Evolutionary conservation across 2,113 vertebrate species (phyloP), one percentile per base, ranked within the genome.

Genomic region (Trematomus loennbergii): DNA sequence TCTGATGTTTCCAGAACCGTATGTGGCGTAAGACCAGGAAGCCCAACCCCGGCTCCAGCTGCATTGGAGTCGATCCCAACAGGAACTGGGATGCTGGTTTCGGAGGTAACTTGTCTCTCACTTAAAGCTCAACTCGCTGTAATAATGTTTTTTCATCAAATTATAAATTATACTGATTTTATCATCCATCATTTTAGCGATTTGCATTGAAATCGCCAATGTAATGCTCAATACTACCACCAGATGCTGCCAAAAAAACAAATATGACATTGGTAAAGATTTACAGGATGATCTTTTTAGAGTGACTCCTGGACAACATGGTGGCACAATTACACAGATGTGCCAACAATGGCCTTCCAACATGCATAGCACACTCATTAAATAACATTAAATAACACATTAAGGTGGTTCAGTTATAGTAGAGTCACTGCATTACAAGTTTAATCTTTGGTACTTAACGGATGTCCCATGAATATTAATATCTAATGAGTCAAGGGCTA

Each of bases 1-100:
- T 69, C 12, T 55, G 3, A 58, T 78, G 15, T 43, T 64, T 81
- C 73, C 75, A 98, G 97, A 95, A 97, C 88, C 96, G 96, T 12
- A 87, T 98, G 95, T 99, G 97, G 97, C 94, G 96, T 73, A 99
- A 99, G 90, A 99, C 97, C 20, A 95, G 96, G 83, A 97, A 96
- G 66, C 81, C 85, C 82, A 95, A 94, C 25, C 25, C 90, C 0
- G 95, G 96, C 9, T 93, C 91, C 2, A 55, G 0, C 52, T 98
- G 97, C 18, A 13, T 94, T 0, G 97, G 97, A 0, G 96, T 97
- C 13, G 97, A 99, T 68, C 96, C 97, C 83, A 99, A 98, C 94
- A 89, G 97, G 49, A 98, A 98, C 72, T 98, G 96, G 96, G 95
- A 95, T 0, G 93, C 94, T 0, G 97, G 95, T 0, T 99, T 97